Conservation (phyloP, 53 echinoderm and acorn worm genomes). For the Henricia sp. region DNA sequence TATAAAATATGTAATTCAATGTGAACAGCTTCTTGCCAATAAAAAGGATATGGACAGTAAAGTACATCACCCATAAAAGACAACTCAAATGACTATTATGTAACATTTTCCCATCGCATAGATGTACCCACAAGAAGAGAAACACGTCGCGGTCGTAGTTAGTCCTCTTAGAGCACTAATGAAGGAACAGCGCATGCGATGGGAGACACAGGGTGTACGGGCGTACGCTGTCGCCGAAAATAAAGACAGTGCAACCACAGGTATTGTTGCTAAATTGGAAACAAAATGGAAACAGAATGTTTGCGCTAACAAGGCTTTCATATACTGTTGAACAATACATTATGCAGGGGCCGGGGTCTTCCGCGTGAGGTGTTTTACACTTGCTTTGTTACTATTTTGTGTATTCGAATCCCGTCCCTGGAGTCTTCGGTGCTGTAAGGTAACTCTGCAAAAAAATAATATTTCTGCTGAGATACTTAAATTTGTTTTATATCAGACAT, state of each 20-base stretch:
- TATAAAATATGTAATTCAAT: too few species aligned
- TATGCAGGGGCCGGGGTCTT: too few species aligned
- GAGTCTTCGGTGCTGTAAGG: neutral
- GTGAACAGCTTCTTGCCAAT: too few species aligned
- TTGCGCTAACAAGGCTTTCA: neutral
- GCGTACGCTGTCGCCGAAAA: neutral
- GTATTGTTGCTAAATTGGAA: neutral
- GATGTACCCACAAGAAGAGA: neutral
- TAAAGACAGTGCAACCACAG: neutral
- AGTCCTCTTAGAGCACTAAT: constrained; percentile 7
- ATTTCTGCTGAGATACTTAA: neutral
- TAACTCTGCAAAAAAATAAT: neutral
- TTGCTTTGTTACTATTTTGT: neutral
- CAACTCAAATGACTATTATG: too few species aligned
- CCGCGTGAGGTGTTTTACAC: too few species aligned
- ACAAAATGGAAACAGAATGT: neutral
- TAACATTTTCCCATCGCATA: neutral
- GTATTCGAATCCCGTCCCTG: neutral
- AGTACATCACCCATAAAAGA: too few species aligned
- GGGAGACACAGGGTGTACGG: neutral
- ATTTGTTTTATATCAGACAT: neutral
- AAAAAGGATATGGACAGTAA: too few species aligned
- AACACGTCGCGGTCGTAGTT: neutral
- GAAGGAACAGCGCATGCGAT: neutral
- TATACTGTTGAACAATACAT: neutral